A percentile compares a stretch with the other conserved stretches of the same genome.
Conservation (phyloP, 2,113 vertebrate genomes). For the Silurus asotus region DNA sequence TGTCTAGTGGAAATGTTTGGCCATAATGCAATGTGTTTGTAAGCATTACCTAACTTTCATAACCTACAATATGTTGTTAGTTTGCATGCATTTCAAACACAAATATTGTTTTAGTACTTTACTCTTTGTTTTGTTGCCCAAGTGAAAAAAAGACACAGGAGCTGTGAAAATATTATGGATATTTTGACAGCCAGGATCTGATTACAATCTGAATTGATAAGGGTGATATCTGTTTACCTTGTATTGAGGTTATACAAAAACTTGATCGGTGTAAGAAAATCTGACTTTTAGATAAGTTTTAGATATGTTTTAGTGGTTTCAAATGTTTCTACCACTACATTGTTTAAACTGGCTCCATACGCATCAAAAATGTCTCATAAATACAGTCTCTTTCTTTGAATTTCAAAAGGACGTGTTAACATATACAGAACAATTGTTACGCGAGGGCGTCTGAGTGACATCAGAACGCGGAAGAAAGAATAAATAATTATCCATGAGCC, state of each 20-base stretch:
- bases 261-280: not conserved
- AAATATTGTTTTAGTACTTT: not conserved
- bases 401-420: constrained; percentile 17
- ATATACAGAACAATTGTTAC: constrained; percentile 6
- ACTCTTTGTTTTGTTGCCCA: not conserved
- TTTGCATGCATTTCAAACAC: not conserved
- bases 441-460: not conserved
- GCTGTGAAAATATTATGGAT: not conserved
- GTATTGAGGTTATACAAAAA: too few species aligned
- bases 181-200: not conserved
- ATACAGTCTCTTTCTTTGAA: not conserved
- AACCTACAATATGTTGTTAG: not conserved
- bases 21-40: not conserved
- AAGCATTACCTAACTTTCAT: not conserved
- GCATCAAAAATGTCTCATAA: not conserved
- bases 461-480: not conserved
- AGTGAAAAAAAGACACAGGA: not conserved
- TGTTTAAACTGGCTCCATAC: not conserved
- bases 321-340: not conserved
- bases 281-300: not conserved
- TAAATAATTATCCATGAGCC: not conserved
- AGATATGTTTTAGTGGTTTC: not conserved
- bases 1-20: not conserved
- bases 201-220: not conserved
- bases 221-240: not conserved